Evolutionary conservation across 35 echinoderm and acorn worm genomes (phyloP), one percentile per base, ranked within the genome.

Genomic region (Strongylocentrotus purpuratus): DNA sequence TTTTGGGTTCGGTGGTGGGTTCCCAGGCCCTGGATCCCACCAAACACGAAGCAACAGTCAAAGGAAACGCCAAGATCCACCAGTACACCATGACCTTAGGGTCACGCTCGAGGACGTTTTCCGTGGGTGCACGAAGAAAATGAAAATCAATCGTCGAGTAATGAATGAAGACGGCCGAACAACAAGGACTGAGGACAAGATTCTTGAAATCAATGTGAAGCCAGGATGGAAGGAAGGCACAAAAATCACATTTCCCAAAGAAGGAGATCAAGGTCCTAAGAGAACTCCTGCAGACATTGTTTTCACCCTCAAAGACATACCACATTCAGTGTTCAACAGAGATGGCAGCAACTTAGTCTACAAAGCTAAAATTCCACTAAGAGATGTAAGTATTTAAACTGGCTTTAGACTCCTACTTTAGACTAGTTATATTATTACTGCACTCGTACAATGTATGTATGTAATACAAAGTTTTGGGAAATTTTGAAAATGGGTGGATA

Each of bases 171-270:
- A 99, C 85, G 92, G 95, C 47, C 95, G 97, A 60, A 96, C 96
- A 15, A 98, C 97, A 45, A 98, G 96, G 71, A 94, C 92, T 33
- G 98, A 99, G 86, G 98, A 99, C 45, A 99, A 99, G 95, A 97
- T 99, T 47, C 87, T 99, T 88, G 97, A 99, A 95, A 99, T 99
- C 55, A 97, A 99, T 70, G 97, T 99, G 85, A 99, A 99, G 94
- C 98, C 97, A 14, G 98, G 98, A 87, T 99, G 98, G 98, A 99
- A 99, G 92, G 98, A 97, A 86, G 98, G 98, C 31, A 99, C 98
- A n/a, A 98, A 98, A 92, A 99, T 99, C 94, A 99, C 98, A 55
- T 99, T 99, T 94, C 98, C 98, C 14, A 99, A 97, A 91, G 98
- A 99, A 90, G 98, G 98, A 5, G 98, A 99, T 85, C 98, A 99